Conservation (phyloP, 1,140 invertebrate species). For the Hycleus phaleratus region DNA sequence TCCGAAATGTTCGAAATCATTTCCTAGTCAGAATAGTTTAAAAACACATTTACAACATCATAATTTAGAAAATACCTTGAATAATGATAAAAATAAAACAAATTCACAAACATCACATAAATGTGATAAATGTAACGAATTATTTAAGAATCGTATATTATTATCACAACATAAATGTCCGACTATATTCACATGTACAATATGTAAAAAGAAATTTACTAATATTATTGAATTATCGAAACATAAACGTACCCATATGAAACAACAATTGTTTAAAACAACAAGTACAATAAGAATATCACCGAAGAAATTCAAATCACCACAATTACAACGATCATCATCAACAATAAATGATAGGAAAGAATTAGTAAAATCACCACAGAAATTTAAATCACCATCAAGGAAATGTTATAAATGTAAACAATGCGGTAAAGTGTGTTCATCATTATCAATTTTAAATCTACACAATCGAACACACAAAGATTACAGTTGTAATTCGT, state of each 20-base stretch:
- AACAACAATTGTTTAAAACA: conserved; percentile 28
- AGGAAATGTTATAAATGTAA: conserved; percentile 20
- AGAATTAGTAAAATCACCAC: conserved; percentile 15
- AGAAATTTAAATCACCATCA: conserved; percentile 16
- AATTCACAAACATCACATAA: conserved; percentile 1
- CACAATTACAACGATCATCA: too few relatives aligned
- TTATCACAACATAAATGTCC: conserved; percentile 27
- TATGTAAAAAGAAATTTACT: conserved; percentile 29
- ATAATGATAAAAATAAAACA: conserved; percentile 23
- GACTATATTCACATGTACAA: conserved; percentile 17
- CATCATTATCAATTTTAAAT: conserved; percentile 17
- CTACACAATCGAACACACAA: conserved; percentile 27
- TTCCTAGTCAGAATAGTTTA: conserved; percentile 50
- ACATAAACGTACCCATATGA: conserved; percentile 32
- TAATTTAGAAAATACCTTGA: conserved; percentile 26
- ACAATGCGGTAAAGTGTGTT: conserved; percentile 27
- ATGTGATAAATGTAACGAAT: conserved; percentile 26
- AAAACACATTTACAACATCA: conserved; percentile 46
- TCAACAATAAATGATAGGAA: too few relatives aligned
- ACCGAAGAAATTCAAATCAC: conserved; percentile 21
- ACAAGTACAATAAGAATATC: conserved; percentile 24
- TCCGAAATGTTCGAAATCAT: conserved; percentile 47
- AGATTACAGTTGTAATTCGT: conserved; percentile 23
- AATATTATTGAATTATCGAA: conserved; percentile 22
- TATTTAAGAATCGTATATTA: conserved; percentile 33